Percentiles rank a stretch among this genome's conserved stretches.
phyloP scores from a whole-genome alignment of 2,888 invertebrate genomes.

The Synergus umbraculus region DNA sequence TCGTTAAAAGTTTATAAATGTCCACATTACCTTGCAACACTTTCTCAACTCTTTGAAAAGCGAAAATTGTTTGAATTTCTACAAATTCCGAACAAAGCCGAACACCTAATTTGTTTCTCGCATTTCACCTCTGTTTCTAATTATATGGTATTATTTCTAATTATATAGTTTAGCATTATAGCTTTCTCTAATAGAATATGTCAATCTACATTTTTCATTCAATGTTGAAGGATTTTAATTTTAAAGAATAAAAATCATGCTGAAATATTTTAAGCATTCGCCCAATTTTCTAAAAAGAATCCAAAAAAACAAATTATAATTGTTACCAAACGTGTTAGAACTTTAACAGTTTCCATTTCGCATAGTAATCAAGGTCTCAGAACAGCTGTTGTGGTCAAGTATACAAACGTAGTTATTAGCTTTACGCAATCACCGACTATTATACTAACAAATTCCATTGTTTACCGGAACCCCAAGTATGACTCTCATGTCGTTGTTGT shows the following conservation, averaged over 20 bases:
- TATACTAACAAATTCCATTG: too few relatives aligned
- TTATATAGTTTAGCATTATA: background rate
- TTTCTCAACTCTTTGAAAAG: background rate
- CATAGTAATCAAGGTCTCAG: background rate
- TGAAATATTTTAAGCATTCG: too few relatives aligned
- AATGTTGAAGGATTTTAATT: too few relatives aligned
- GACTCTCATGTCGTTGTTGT: too few relatives aligned
- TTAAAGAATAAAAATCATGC: too few relatives aligned
- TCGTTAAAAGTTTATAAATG: background rate
- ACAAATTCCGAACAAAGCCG: background rate
- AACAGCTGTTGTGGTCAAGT: background rate
- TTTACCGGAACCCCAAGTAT: too few relatives aligned
- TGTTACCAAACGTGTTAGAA: slow-evolving; percentile 4
- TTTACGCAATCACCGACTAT: background rate
- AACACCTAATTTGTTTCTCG: background rate
- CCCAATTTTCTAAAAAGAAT: too few relatives aligned
- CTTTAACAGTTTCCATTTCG: slow-evolving; percentile 4
- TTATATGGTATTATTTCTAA: background rate
- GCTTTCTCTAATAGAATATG: too few relatives aligned
- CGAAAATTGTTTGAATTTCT: background rate
- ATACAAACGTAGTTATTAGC: slow-evolving; percentile 1
- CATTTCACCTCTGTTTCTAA: background rate
- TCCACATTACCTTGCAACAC: background rate
- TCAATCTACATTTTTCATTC: too few relatives aligned
- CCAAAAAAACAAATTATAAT: too few relatives aligned